Percentiles rank a stretch among this genome's conserved stretches.
phyloP scores from a whole-genome alignment of 23 tunicate genomes.

The Halocynthia roretzi region DNA sequence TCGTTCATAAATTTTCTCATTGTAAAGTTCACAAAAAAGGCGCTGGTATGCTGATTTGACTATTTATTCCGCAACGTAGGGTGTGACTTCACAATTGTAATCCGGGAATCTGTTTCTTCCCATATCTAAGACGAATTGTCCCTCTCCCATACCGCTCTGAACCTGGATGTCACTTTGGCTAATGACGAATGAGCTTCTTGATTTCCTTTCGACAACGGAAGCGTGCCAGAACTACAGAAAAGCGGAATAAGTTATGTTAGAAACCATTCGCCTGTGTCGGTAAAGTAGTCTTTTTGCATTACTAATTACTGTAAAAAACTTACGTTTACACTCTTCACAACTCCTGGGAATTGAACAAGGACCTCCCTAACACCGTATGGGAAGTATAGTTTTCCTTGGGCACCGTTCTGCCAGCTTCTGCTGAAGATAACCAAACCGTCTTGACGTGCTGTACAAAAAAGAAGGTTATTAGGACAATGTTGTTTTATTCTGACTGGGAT shows the following conservation, averaged over 20 bases:
- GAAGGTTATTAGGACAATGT: background rate
- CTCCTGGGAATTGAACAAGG: slow-evolving; percentile 52
- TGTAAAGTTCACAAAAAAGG: no score
- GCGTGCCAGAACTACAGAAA: slow-evolving; percentile 70
- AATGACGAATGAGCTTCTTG: slow-evolving; percentile 28
- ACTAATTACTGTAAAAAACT: slow-evolving; percentile 3
- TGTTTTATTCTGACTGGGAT: background rate
- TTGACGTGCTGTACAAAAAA: slow-evolving; percentile 56
- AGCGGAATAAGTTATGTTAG: background rate
- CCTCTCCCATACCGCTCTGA: slow-evolving; percentile 49
- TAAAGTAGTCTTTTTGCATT: background rate
- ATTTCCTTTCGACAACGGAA: slow-evolving; percentile 4
- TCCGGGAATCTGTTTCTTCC: slow-evolving; percentile 43
- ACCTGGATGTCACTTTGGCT: slow-evolving; percentile 56
- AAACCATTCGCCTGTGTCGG: background rate
- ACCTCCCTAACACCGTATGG: slow-evolving; percentile 56
- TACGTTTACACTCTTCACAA: slow-evolving; percentile 52
- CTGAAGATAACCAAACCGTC: slow-evolving; percentile 44
- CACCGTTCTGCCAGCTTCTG: slow-evolving; percentile 96
- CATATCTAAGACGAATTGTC: slow-evolving; percentile 59
- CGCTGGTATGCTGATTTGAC: no score
- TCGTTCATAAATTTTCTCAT: no score
- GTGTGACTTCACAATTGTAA: slow-evolving; percentile 29
- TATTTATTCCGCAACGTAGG: background rate
- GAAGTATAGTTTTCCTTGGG: slow-evolving; percentile 73